phyloP scores from a whole-genome alignment of 2,797 vertebrate genomes.

The Aselliscus stoliczkanus region DNA sequence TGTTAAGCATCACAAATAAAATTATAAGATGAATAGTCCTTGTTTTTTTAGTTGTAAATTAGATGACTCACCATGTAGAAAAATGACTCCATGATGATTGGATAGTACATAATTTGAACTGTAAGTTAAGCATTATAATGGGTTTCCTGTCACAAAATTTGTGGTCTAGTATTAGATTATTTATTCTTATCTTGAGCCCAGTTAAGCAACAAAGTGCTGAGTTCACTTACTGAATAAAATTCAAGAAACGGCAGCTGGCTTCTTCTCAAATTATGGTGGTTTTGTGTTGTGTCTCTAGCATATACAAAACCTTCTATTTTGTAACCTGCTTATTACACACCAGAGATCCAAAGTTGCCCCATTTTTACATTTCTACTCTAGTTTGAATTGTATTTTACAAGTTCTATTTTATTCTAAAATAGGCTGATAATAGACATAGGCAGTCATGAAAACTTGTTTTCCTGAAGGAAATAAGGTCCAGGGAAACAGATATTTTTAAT shows the following conservation, averaged over 20 bases:
- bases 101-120: conserved; percentile 63
- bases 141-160: conserved; percentile 60
- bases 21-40: conserved; percentile 64
- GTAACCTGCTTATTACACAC: background rate
- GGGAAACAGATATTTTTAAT: background rate
- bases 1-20: conserved; percentile 73
- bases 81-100: conserved; percentile 50
- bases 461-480: background rate
- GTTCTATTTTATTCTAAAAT: background rate
- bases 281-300: fast-evolving
- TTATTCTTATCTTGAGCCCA: conserved; percentile 42
- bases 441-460: background rate
- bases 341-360: background rate
- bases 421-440: background rate
- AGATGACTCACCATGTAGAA: conserved; percentile 37
- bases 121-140: conserved; percentile 34
- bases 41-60: conserved; percentile 63
- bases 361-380: background rate
- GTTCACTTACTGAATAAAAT: conserved; percentile 42
- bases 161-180: conserved; percentile 38
- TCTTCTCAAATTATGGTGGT: background rate
- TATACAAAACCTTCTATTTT: background rate
- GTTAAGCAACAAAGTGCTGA: conserved; percentile 45
- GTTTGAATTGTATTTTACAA: background rate
- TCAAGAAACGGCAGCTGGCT: background rate